phyloP scores from a whole-genome alignment of 2,113 vertebrate genomes.

The Cyrtonyx montezumae region DNA sequence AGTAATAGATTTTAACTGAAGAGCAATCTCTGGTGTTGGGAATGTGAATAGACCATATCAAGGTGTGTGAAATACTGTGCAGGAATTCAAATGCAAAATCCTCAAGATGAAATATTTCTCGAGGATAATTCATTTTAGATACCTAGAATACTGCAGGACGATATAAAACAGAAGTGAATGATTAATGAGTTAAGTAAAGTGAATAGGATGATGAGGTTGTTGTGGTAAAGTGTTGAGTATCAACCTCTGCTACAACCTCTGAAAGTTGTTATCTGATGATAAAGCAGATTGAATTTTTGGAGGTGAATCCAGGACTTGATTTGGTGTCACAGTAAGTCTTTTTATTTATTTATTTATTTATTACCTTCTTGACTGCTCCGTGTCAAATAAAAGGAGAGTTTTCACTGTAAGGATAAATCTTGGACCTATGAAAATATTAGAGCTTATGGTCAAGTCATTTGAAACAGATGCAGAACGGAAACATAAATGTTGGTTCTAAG shows the following conservation, averaged over 20 bases:
- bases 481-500: neutral
- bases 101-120: neutral
- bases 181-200: neutral
- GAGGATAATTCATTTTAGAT: neutral
- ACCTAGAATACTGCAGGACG: neutral
- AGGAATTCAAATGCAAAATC: neutral
- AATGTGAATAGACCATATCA: constrained; percentile 63
- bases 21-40: constrained; percentile 66
- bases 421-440: neutral
- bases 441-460: neutral
- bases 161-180: neutral
- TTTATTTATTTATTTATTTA: neutral
- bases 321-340: neutral
- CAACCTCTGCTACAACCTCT: neutral
- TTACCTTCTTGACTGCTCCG: neutral
- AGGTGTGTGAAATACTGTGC: neutral
- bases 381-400: neutral
- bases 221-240: neutral
- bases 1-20: constrained; percentile 67
- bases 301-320: neutral
- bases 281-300: neutral
- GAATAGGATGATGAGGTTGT: neutral
- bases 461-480: neutral
- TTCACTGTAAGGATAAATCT: neutral
- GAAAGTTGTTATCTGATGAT: neutral